phyloP scores from a whole-genome alignment of 2,888 invertebrate genomes.

The Callimorpha dominula region DNA sequence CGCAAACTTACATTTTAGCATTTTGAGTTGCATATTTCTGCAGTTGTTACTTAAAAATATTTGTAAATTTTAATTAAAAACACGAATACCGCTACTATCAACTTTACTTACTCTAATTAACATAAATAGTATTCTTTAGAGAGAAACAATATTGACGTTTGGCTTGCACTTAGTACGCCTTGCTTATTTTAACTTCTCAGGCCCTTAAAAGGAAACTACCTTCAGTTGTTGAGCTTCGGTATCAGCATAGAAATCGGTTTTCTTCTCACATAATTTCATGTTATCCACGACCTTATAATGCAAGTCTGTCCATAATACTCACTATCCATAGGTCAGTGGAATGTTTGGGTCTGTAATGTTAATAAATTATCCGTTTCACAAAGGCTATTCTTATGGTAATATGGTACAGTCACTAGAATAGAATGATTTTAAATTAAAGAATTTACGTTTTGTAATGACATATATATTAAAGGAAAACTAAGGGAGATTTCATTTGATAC shows the following conservation, averaged over 20 bases:
- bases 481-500: background rate
- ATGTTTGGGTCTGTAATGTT: conserved; percentile 50
- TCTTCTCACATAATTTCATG: conserved; percentile 46
- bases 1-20: no score
- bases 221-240: conserved; percentile 6
- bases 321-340: conserved; percentile 41
- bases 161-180: background rate
- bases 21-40: no score
- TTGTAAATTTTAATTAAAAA: background rate
- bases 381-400: conserved; percentile 52
- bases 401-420: conserved; percentile 48
- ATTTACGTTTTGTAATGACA: conserved; percentile 42
- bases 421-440: conserved; percentile 53
- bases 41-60: no score
- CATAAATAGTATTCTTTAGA: background rate
- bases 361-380: conserved; percentile 52
- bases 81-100: background rate
- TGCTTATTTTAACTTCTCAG: background rate
- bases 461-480: conserved; percentile 29
- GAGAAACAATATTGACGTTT: background rate
- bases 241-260: conserved; percentile 47
- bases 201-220: background rate
- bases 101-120: background rate
- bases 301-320: conserved; percentile 36
- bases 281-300: conserved; percentile 30